Evolutionary conservation across 2,888 invertebrate genomes (phyloP), one percentile per base, ranked within the genome.

Genomic region (Philonicus albiceps): DNA sequence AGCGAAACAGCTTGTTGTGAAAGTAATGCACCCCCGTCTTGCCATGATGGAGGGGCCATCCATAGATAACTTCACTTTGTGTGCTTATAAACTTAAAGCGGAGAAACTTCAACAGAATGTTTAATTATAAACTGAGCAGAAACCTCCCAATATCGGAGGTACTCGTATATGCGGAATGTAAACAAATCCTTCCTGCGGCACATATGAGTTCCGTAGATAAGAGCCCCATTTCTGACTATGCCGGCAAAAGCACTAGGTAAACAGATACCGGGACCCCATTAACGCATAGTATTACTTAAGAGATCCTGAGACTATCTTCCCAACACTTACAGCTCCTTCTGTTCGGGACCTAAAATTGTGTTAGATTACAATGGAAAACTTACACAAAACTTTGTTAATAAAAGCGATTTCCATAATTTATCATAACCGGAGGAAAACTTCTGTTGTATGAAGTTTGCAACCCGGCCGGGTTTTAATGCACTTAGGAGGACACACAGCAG

Each of bases 311-410:
- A 31, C 27, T 16, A 31, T 31, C 37, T 16, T 34, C 34, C 31
- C n/a, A n/a, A 30, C 27, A 34, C 74, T 19, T 37, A 31, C 74
- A 31, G n/a, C 74, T 72, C 22, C 64, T 83, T 30, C 72, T 19
- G 22, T 31, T 22, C 22, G 7, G 3, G 30, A 80, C 30, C 22
- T 43, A 40, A 64, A 83, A 55, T 64, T 34, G 30, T 83, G 37
- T 83, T 83, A 30, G 83, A 83, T 72, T 83, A 83, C 83, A 83
- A 72, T 72, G 64, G 83, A 83, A 83, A 40, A 83, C 83, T 83
- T 83, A 72, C 83, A 72, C 83, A 83, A 83, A 83, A 83, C 83
- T 83, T 83, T 83, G 83, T 83, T 83, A 64, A 83, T 83, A 83
- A 83, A 83, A 64, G 83, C 83, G 72, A 83, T 83, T 83, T 83